Conservation (phyloP, 2,113 vertebrate species). For the Anolis carolinensis region DNA sequence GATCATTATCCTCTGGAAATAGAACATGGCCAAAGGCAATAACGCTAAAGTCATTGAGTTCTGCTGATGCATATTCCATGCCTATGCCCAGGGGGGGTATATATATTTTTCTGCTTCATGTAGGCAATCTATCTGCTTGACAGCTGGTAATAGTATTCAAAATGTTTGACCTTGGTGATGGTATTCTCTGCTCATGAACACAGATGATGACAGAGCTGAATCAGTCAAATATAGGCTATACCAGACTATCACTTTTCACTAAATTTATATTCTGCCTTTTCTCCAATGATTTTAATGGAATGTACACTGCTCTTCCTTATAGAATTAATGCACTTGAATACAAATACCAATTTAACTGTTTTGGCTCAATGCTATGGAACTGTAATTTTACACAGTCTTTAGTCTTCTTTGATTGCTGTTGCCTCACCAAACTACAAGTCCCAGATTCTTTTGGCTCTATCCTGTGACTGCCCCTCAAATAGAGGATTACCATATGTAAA, state of each 20-base stretch:
- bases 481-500: not conserved
- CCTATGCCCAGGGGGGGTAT: conserved; percentile 24
- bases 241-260: not conserved
- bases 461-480: not conserved
- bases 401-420: no score
- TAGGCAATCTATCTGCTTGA: conserved; percentile 25
- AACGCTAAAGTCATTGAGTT: conserved; percentile 18
- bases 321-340: no score
- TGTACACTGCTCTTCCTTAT: no score
- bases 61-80: conserved; percentile 45
- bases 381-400: no score
- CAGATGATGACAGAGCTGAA: not conserved
- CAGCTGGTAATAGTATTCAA: conserved; percentile 41
- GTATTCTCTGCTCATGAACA: not conserved
- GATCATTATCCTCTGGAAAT: conserved; percentile 50
- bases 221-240: not conserved
- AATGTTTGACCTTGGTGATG: conserved; percentile 26
- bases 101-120: conserved; percentile 16
- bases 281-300: not conserved
- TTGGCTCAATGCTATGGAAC: no score
- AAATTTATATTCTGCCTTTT: not conserved
- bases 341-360: no score
- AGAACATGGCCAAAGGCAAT: conserved; percentile 55
- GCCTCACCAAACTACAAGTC: no score
- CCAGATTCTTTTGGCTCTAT: not conserved